Conservation (phyloP, 2,888 invertebrate genomes). For the Habroteleia sp. region DNA sequence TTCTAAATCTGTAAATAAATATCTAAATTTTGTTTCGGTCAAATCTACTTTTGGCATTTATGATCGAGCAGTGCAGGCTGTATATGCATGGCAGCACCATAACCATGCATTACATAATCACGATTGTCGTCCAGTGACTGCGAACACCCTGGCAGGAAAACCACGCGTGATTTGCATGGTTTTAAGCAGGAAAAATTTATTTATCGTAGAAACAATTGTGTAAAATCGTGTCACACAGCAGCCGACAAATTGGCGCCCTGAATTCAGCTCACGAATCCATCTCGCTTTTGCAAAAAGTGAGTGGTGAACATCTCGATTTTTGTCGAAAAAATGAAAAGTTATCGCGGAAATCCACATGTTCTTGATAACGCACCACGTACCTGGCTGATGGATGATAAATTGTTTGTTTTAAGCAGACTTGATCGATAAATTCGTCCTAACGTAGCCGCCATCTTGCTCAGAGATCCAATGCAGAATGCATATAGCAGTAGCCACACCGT, state of each 20-base stretch:
- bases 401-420: conserved; percentile 89
- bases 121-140: conserved; percentile 1
- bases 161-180: neutral
- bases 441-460: conserved; percentile 92
- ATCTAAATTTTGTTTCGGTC: neutral
- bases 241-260: conserved; percentile 69
- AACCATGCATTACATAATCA: conserved; percentile 55
- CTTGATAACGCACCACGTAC: conserved; percentile 81
- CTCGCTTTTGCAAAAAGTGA: conserved; percentile 14
- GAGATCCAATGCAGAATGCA: conserved; percentile 63
- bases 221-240: conserved; percentile 68
- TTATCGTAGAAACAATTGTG: no score
- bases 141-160: conserved; percentile 12
- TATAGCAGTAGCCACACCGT: no score
- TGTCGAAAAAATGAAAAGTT: no score
- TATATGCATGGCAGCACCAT: conserved; percentile 54
- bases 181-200: no score
- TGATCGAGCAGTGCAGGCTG: conserved; percentile 10
- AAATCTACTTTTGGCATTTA: neutral
- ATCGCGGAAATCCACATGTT: no score
- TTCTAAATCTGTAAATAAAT: conserved; percentile 1
- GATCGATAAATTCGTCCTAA: conserved; percentile 91
- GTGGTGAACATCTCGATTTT: conserved; percentile 2
- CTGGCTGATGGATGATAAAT: conserved; percentile 87
- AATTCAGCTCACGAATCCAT: neutral